phyloP scores from a whole-genome alignment of 2,888 invertebrate species.

The Ophion ellenae region DNA sequence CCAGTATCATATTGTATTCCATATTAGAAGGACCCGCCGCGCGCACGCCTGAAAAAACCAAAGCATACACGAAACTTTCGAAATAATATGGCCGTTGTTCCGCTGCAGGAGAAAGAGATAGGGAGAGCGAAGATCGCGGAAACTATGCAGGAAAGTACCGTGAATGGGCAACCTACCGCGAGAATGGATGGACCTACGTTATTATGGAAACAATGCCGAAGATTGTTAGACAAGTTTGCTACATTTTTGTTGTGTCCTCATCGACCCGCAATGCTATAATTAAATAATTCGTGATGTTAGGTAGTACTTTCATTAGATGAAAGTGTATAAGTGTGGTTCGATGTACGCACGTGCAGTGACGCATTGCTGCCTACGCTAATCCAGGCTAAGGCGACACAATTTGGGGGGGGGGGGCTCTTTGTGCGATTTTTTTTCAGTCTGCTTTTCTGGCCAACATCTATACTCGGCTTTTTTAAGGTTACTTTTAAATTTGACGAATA shows the following conservation, averaged over 20 bases:
- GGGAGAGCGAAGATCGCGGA: not conserved
- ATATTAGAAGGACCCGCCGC: not conserved
- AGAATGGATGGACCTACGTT: not conserved
- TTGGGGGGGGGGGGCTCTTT: too few species aligned
- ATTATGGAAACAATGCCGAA: not conserved
- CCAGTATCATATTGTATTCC: conserved; percentile 29
- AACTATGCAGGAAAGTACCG: too few species aligned
- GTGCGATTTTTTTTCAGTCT: too few species aligned
- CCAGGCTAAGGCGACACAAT: too few species aligned
- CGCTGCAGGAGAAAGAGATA: not conserved
- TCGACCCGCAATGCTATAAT: not conserved
- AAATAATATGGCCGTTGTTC: not conserved
- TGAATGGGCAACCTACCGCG: not conserved
- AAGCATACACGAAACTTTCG: not conserved
- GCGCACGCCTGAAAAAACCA: not conserved
- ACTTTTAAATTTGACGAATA: too few species aligned
- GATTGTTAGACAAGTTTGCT: not conserved
- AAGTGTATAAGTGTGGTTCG: too few species aligned
- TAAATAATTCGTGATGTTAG: not conserved
- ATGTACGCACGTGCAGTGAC: too few species aligned
- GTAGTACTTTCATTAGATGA: too few species aligned
- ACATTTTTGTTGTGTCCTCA: not conserved
- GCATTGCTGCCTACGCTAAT: too few species aligned
- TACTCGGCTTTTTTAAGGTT: too few species aligned
- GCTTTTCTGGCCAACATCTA: too few species aligned